Evolutionary conservation across 1,140 invertebrate genomes (phyloP).

Genomic region (Eurosta solidaginis): DNA sequence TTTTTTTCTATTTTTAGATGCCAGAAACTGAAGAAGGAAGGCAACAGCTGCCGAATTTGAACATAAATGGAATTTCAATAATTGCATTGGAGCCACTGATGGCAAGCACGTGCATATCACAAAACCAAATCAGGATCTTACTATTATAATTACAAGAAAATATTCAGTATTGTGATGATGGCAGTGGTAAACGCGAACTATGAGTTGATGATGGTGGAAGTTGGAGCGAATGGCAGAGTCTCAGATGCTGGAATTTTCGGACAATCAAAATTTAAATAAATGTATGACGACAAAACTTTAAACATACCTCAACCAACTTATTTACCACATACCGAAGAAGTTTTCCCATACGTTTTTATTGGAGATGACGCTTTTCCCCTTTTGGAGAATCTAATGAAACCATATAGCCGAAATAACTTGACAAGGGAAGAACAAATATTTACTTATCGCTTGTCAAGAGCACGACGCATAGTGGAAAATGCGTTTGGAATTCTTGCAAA

Average conservation of each 20-base stretch:
- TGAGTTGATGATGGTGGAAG: constrained; percentile 45
- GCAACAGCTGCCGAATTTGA: constrained; percentile 34
- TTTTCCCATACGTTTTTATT: constrained; percentile 49
- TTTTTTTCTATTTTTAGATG: constrained; percentile 35
- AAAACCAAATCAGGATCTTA: constrained; percentile 34
- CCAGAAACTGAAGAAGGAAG: constrained; percentile 32
- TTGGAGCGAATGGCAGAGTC: constrained; percentile 49
- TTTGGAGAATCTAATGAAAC: constrained; percentile 55
- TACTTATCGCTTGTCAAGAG: constrained; percentile 60
- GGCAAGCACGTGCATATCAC: constrained; percentile 36
- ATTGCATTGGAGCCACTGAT: constrained; percentile 37
- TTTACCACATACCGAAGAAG: constrained; percentile 39
- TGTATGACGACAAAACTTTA: constrained; percentile 33
- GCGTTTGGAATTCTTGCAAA: constrained; percentile 62
- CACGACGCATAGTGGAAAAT: constrained; percentile 55
- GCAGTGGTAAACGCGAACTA: constrained; percentile 37
- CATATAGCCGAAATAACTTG: constrained; percentile 42
- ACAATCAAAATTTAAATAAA: constrained; percentile 40
- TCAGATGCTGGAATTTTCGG: constrained; percentile 52
- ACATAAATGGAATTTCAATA: constrained; percentile 37
- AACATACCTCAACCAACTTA: constrained; percentile 37
- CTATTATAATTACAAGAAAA: constrained; percentile 39
- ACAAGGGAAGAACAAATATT: constrained; percentile 48
- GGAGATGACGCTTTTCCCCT: constrained; percentile 58
- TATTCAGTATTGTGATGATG: not conserved